A percentile compares a stretch with the other conserved stretches of the same genome.
These are phyloP conservation scores for Ctenomys sociabilis DNA, from an alignment of 2,113 vertebrate species.

Conservation along the genomic window DNA sequence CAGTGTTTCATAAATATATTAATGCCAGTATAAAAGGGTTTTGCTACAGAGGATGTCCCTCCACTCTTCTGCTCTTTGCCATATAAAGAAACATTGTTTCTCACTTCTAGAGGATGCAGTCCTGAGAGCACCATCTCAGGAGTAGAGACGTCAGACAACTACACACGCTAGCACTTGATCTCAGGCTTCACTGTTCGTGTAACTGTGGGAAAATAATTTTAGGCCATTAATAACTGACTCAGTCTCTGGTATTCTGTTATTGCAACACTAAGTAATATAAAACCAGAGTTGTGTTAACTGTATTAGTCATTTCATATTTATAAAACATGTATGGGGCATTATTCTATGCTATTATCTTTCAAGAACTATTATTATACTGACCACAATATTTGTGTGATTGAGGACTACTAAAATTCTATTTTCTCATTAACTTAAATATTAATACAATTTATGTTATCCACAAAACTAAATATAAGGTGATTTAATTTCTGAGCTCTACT, in stretches of 20 bases:
- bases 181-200: too few relatives aligned
- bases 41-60: neutral
- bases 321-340: neutral
- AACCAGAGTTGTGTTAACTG: neutral
- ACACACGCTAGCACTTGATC: neutral
- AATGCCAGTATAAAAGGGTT: neutral
- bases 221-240: neutral
- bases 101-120: neutral
- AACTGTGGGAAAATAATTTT: neutral
- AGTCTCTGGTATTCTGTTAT: neutral
- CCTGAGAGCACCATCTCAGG: too few relatives aligned
- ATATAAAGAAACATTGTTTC: neutral
- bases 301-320: neutral
- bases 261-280: neutral
- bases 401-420: conserved; percentile 14
- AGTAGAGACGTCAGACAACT: neutral
- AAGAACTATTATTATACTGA: neutral
- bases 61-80: neutral
- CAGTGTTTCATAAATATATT: neutral
- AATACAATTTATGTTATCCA: neutral
- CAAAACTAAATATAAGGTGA: neutral
- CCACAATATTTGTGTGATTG: conserved; percentile 1
- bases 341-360: neutral
- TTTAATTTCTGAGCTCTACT: neutral
- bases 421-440: conserved; percentile 30